A percentile compares a stretch with the other conserved stretches of the same genome.
Evolutionary conservation across 1,140 invertebrate genomes (phyloP).

Genomic region (Rhopalosiphum maidis): DNA sequence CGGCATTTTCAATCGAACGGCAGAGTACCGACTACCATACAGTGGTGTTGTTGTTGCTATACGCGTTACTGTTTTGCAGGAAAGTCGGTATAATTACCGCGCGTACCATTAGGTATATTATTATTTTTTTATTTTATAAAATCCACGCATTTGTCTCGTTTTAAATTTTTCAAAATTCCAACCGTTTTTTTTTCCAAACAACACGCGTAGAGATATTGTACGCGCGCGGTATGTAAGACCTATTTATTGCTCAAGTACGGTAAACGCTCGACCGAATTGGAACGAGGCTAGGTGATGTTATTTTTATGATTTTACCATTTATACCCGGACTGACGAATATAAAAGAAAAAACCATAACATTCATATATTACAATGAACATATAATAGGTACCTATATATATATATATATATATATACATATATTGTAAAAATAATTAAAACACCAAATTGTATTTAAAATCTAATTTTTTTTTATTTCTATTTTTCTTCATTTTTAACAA

Average conservation of each 20-base stretch:
- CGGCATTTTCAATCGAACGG: neutral
- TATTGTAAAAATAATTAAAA: neutral
- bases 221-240: neutral
- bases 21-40: neutral
- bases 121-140: neutral
- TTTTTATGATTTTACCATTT: slow-evolving; percentile 27
- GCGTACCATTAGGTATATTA: neutral
- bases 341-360: neutral
- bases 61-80: neutral
- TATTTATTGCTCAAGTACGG: slow-evolving; percentile 32
- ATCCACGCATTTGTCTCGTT: neutral
- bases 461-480: slow-evolving; percentile 43
- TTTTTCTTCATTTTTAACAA: slow-evolving; percentile 33
- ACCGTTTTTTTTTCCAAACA: neutral
- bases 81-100: neutral
- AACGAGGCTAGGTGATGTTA: slow-evolving; percentile 38
- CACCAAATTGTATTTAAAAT: neutral
- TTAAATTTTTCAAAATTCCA: neutral
- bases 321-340: neutral
- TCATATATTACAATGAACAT: neutral
- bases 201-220: neutral
- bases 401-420: too few relatives aligned
- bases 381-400: too few relatives aligned
- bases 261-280: slow-evolving; percentile 42
- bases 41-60: neutral